Conservation (phyloP, 2,888 invertebrate species). For the Cryptocheilus praepositus region DNA sequence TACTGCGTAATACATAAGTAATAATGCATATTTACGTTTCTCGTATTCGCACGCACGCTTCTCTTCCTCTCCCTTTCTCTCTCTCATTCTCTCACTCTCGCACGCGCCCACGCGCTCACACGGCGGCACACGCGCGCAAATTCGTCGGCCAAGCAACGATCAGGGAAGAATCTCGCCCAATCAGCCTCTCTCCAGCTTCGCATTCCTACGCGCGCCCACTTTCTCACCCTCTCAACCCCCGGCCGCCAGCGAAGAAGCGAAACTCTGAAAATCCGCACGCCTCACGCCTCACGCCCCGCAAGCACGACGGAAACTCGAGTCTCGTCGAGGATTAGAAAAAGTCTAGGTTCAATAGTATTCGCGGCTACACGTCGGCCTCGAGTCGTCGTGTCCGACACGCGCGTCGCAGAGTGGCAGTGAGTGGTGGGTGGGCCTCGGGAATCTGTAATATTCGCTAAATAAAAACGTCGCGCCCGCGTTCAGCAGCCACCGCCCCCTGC, state of each 20-base stretch:
- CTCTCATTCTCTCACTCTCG: slow-evolving; percentile 38
- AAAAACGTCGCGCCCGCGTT: too few species aligned
- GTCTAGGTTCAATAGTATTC: slow-evolving; percentile 2
- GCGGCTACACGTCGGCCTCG: neutral
- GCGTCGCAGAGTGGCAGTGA: too few species aligned
- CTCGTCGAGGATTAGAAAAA: neutral
- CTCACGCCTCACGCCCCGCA: slow-evolving; percentile 30
- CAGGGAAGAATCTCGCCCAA: neutral
- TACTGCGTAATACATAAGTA: slow-evolving; percentile 64
- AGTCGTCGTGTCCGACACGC: too few species aligned
- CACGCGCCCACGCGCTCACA: slow-evolving; percentile 4
- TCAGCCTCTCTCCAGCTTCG: too few species aligned
- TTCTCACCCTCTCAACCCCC: too few species aligned
- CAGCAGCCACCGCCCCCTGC: too few species aligned
- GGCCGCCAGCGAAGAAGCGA: slow-evolving; percentile 28
- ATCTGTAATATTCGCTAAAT: too few species aligned
- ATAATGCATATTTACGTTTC: slow-evolving; percentile 60
- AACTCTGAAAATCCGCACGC: slow-evolving; percentile 49
- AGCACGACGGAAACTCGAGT: neutral
- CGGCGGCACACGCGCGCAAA: slow-evolving; percentile 17
- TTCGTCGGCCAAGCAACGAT: slow-evolving; percentile 12
- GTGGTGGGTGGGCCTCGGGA: too few species aligned
- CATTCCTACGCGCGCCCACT: too few species aligned
- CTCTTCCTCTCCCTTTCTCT: neutral
- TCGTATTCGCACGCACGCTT: neutral